Evolutionary conservation across 2,797 vertebrate genomes (phyloP).

Genomic region (Danio choprae): DNA sequence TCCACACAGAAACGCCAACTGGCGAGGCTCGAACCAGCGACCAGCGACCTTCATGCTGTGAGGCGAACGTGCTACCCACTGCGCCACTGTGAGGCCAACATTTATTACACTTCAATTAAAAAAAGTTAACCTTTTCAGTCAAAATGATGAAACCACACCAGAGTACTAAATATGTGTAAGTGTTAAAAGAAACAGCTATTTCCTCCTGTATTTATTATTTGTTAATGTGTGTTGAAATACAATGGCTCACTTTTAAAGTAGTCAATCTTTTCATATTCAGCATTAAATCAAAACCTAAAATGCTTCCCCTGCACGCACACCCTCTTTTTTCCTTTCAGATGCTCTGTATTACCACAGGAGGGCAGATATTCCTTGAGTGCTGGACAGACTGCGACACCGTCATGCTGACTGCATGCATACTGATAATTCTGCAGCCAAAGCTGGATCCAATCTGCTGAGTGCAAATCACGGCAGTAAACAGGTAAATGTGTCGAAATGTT

Average conservation of each 20-base stretch:
- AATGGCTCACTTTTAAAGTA: background rate
- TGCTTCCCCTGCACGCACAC: background rate
- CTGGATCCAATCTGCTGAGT: constrained; percentile 8
- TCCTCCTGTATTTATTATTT: background rate
- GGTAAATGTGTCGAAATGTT: constrained; percentile 12
- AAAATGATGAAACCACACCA: too few species aligned
- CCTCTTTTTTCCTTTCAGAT: background rate
- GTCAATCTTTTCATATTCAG: background rate
- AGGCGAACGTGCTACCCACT: too few species aligned
- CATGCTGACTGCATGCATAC: constrained; percentile 1
- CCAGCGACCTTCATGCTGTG: too few species aligned
- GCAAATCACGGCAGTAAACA: background rate
- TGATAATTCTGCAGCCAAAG: constrained; percentile 2
- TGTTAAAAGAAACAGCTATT: background rate
- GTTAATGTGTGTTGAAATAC: background rate
- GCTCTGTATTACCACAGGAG: background rate
- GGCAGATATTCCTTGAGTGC: background rate
- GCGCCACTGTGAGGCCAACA: too few species aligned
- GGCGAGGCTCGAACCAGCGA: too few species aligned
- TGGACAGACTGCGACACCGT: background rate
- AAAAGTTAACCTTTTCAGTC: too few species aligned
- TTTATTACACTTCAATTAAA: too few species aligned
- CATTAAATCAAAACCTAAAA: background rate
- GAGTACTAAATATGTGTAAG: background rate
- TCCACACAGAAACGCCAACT: too few species aligned